phyloP scores from a whole-genome alignment of 2,888 invertebrate genomes.

The Mesochorus sp. region DNA sequence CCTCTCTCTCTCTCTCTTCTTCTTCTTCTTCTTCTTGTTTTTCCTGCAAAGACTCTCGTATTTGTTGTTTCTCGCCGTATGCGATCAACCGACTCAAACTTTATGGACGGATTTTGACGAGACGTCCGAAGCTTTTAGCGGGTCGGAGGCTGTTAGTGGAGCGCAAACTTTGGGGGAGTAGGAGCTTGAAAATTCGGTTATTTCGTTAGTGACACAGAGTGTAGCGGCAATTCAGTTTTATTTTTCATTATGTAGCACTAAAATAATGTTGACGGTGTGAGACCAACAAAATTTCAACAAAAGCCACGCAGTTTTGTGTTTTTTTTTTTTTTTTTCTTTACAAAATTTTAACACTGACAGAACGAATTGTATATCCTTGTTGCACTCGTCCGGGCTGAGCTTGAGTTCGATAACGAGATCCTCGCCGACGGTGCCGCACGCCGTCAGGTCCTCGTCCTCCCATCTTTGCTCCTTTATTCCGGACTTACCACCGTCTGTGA shows the following conservation, averaged over 20 bases:
- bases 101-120: constrained; percentile 16
- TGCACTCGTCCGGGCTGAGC: constrained; percentile 69
- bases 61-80: constrained; percentile 22
- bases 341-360: no score
- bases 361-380: constrained; percentile 73
- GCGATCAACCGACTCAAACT: constrained; percentile 29
- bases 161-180: constrained; percentile 3
- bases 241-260: no score
- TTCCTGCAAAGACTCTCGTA: constrained; percentile 4
- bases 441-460: constrained; percentile 73
- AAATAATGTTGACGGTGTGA: background rate
- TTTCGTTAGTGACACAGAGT: constrained; percentile 45
- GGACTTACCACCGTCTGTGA: constrained; percentile 58
- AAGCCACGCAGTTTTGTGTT: no score
- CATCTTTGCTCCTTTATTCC: constrained; percentile 73
- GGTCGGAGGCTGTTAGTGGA: constrained; percentile 23
- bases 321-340: no score
- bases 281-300: background rate
- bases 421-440: constrained; percentile 70
- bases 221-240: no score
- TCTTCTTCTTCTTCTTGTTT: constrained; percentile 22
- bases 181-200: no score
- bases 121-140: constrained; percentile 27
- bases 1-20: constrained; percentile 13
- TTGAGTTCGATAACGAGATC: constrained; percentile 75